Evolutionary conservation across 2,113 vertebrate genomes (phyloP).

Genomic region (Rhabdornis inornatus): DNA sequence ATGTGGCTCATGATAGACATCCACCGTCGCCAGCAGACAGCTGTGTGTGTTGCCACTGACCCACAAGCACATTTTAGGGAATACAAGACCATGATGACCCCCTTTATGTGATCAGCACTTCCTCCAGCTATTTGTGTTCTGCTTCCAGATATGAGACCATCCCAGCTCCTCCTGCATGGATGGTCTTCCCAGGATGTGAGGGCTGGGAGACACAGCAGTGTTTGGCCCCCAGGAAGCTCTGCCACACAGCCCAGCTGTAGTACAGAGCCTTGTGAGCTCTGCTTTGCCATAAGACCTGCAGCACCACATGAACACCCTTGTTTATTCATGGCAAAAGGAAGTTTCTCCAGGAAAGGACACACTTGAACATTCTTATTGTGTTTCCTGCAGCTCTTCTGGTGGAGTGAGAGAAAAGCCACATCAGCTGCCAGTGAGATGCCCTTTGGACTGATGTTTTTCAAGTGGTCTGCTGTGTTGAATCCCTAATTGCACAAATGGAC

Average conservation of each 20-base stretch:
- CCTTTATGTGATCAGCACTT: background rate
- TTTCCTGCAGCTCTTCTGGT: background rate
- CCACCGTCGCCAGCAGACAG: background rate
- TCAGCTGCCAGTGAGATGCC: background rate
- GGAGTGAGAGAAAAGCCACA: background rate
- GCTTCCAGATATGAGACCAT: background rate
- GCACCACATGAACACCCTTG: accelerated
- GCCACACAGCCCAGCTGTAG: background rate
- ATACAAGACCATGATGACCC: background rate
- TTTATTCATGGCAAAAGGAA: background rate
- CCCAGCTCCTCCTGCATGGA: background rate
- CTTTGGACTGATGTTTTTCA: slow-evolving; percentile 43
- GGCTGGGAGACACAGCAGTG: background rate
- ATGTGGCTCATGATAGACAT: background rate
- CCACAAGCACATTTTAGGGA: background rate
- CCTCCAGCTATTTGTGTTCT: background rate
- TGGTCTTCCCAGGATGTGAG: background rate
- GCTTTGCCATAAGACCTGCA: background rate
- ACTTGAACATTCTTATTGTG: background rate
- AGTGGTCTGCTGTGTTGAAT: background rate
- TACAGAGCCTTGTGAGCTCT: background rate
- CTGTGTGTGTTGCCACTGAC: background rate
- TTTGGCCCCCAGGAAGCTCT: background rate
- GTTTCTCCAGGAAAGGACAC: background rate
- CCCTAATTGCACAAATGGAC: slow-evolving; percentile 43